These are phyloP conservation scores for Cyclophora punctaria DNA, from an alignment of 2,888 invertebrate genomes.

Conservation along the genomic window DNA sequence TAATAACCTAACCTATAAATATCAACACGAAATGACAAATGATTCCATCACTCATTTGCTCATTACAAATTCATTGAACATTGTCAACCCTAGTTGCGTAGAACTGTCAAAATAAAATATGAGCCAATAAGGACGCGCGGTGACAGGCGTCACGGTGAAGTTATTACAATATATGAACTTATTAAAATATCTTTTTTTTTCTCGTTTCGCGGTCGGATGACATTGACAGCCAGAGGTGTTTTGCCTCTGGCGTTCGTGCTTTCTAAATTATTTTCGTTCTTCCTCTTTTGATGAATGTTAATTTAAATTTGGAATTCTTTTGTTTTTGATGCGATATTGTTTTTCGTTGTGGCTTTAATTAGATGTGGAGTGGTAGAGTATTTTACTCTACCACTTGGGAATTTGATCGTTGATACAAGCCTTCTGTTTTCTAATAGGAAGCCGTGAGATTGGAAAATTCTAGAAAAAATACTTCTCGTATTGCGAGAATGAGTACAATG, in stretches of 20 bases:
- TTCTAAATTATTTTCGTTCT: constrained; percentile 28
- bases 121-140: constrained; percentile 62
- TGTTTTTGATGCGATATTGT: neutral
- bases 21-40: neutral
- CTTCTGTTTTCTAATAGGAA: no score
- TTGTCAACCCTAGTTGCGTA: constrained; percentile 42
- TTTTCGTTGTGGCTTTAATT: neutral
- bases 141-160: constrained; percentile 59
- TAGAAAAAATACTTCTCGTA: no score
- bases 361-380: no score
- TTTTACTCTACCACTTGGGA: no score
- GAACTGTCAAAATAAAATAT: constrained; percentile 70
- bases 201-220: constrained; percentile 60
- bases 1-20: neutral
- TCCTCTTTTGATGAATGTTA: constrained; percentile 28
- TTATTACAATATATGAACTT: constrained; percentile 66
- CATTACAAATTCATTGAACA: constrained; percentile 7
- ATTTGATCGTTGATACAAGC: no score
- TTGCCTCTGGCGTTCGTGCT: constrained; percentile 30
- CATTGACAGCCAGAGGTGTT: constrained; percentile 39
- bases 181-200: constrained; percentile 67
- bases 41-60: neutral
- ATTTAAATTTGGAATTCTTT: constrained; percentile 4
- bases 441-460: no score
- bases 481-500: no score